phyloP scores from a whole-genome alignment of 2,113 vertebrate genomes.

The Rhombomys opimus region DNA sequence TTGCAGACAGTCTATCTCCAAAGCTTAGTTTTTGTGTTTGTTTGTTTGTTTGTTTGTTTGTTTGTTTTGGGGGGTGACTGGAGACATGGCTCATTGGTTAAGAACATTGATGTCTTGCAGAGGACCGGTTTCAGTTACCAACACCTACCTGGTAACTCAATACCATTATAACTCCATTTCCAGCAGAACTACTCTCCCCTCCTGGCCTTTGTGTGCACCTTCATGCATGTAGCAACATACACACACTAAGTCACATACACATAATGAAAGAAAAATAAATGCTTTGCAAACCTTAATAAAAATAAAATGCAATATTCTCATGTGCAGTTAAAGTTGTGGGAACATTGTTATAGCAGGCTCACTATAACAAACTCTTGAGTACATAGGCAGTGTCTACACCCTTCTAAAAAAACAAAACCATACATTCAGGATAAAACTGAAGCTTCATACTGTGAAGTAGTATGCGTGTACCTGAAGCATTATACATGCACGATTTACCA shows the following conservation, averaged over 20 bases:
- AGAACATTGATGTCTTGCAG: too few species aligned
- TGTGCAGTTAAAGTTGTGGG: neutral
- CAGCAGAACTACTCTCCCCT: neutral
- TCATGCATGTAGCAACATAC: neutral
- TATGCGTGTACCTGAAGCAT: neutral
- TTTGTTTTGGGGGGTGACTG: neutral
- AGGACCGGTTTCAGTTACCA: neutral
- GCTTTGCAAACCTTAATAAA: neutral
- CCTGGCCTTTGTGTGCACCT: neutral
- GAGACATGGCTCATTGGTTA: neutral
- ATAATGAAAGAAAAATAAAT: neutral
- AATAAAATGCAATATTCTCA: slow-evolving; percentile 52
- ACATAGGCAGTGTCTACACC: neutral
- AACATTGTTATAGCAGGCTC: fast-evolving
- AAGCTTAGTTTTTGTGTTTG: neutral
- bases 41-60: too few species aligned
- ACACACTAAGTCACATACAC: neutral
- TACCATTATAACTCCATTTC: neutral
- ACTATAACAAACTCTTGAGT: neutral
- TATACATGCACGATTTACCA: neutral
- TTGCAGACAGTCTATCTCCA: slow-evolving; percentile 47
- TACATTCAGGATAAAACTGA: neutral
- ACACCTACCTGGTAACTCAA: neutral
- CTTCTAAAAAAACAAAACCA: neutral
- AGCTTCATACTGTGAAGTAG: neutral